phyloP scores from a whole-genome alignment of 2,888 invertebrate genomes.

The Dolomedes plantarius region DNA sequence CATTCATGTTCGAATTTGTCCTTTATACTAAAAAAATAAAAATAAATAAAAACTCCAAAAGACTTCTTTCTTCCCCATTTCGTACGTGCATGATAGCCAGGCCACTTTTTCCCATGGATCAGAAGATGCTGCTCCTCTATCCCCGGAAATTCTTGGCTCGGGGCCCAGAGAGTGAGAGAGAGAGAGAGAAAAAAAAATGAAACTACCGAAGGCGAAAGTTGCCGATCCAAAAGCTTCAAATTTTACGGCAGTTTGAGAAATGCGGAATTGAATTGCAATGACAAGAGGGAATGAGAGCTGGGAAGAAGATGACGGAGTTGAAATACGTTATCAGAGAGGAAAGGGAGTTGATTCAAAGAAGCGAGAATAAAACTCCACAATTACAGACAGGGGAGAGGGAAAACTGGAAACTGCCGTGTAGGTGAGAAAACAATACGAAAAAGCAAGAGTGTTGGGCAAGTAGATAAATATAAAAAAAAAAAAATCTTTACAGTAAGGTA shows the following conservation, averaged over 20 bases:
- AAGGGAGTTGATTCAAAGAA: too few relatives aligned
- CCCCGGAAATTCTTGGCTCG: background rate
- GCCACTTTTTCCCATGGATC: background rate
- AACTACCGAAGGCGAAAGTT: background rate
- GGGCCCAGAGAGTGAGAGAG: background rate
- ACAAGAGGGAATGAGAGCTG: background rate
- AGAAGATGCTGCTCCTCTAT: background rate
- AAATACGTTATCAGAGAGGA: too few relatives aligned
- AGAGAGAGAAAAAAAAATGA: too few relatives aligned
- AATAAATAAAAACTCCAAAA: background rate
- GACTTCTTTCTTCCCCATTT: background rate
- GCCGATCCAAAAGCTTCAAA: background rate
- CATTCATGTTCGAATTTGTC: background rate
- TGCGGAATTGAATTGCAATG: slow-evolving; percentile 14
- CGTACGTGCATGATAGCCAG: background rate
- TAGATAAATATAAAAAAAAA: too few relatives aligned
- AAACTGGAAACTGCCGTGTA: too few relatives aligned
- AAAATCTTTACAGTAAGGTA: too few relatives aligned
- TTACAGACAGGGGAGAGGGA: too few relatives aligned
- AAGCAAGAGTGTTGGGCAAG: too few relatives aligned
- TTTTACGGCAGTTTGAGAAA: slow-evolving; percentile 14
- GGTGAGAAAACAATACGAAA: too few relatives aligned
- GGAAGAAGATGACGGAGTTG: too few relatives aligned
- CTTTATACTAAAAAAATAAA: too few relatives aligned
- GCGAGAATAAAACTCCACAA: too few relatives aligned